Evolutionary conservation across 1,140 invertebrate species (phyloP).

Genomic region (Diabrotica undecimpunctata): DNA sequence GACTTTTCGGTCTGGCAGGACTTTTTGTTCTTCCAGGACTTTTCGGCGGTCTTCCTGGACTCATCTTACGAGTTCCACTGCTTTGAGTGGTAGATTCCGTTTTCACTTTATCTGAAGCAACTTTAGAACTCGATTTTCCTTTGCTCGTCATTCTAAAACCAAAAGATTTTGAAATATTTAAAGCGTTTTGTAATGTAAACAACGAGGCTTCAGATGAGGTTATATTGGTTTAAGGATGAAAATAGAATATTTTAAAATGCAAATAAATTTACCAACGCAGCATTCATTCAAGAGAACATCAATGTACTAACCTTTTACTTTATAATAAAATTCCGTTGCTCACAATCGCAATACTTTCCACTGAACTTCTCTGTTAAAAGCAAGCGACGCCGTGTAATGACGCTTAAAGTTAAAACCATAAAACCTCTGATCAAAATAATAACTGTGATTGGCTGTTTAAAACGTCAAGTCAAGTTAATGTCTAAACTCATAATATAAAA

Average conservation of each 20-base stretch:
- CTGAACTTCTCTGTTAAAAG: neutral
- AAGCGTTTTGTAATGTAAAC: neutral
- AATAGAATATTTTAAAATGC: neutral
- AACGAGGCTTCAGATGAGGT: neutral
- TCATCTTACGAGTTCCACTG: neutral
- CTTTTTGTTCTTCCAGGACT: conserved; percentile 4
- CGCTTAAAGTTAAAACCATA: neutral
- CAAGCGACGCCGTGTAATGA: conserved; percentile 12
- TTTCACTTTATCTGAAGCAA: neutral
- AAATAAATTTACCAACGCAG: neutral
- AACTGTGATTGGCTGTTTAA: neutral
- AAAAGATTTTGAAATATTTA: neutral
- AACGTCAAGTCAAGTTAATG: no score
- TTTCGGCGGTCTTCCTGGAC: conserved; percentile 17
- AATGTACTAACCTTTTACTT: neutral
- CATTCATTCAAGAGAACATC: neutral
- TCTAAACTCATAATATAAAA: no score
- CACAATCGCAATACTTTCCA: neutral
- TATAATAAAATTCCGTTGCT: neutral
- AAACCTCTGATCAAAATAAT: neutral
- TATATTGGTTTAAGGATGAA: neutral
- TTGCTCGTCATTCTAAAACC: conserved; percentile 12
- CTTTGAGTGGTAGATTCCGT: neutral
- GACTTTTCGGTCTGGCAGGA: neutral
- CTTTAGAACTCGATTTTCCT: conserved; percentile 6